These are phyloP conservation scores for Neodontobutis hainanensis DNA, from an alignment of 2,113 vertebrate species.

Conservation along the genomic window DNA sequence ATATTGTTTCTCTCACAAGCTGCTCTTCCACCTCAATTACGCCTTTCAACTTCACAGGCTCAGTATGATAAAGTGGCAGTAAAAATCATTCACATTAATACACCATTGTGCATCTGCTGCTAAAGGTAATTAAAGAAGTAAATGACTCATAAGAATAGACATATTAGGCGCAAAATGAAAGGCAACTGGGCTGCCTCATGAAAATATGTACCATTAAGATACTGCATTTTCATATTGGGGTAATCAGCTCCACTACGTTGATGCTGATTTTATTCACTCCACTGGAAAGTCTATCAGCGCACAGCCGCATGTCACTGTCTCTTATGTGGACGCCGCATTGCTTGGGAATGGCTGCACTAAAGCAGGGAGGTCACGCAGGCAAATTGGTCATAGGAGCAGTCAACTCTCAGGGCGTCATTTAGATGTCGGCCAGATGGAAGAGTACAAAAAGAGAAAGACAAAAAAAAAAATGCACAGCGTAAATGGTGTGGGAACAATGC, in stretches of 20 bases:
- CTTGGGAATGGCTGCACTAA: conserved; percentile 56
- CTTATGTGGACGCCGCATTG: conserved; percentile 45
- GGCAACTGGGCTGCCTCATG: conserved; percentile 95
- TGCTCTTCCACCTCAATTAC: conserved; percentile 99
- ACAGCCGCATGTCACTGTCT: conserved; percentile 82
- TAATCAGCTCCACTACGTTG: conserved; percentile 95
- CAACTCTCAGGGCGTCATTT: conserved; percentile 56
- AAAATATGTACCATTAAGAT: conserved; percentile 99
- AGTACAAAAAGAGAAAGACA: conserved; percentile 35
- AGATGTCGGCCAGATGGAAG: conserved; percentile 51
- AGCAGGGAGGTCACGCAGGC: conserved; percentile 61
- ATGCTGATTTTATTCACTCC: conserved; percentile 99
- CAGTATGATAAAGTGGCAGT: conserved; percentile 99
- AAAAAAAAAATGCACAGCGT: conserved; percentile 18
- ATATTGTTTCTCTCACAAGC: conserved; percentile 97
- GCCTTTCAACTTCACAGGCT: conserved; percentile 98
- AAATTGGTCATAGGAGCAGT: conserved; percentile 51
- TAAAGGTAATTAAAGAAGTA: conserved; percentile 99
- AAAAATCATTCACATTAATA: conserved; percentile 99
- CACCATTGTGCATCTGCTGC: conserved; percentile 99
- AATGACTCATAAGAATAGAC: conserved; percentile 99
- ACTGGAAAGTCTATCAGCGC: conserved; percentile 96
- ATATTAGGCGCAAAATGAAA: conserved; percentile 99
- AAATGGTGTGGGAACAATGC: conserved; percentile 65
- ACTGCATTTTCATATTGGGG: conserved; percentile 93